These are phyloP conservation scores for Mystacides longicornis DNA, from an alignment of 2,888 invertebrate species.

Conservation along the genomic window DNA sequence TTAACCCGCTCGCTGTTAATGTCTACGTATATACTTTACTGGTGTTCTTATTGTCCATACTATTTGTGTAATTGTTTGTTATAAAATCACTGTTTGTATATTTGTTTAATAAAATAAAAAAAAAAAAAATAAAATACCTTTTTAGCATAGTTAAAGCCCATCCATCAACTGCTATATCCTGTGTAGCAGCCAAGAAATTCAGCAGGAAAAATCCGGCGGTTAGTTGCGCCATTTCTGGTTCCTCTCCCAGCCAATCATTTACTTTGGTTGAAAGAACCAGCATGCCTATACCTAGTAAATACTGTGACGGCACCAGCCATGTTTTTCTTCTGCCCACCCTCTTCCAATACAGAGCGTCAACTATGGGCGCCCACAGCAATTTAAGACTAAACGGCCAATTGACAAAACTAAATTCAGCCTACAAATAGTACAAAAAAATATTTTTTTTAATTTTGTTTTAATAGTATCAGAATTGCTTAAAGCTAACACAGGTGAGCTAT, in stretches of 20 bases:
- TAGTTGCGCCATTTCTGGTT: slow-evolving; percentile 68
- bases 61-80: no score
- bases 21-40: no score
- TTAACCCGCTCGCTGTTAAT: no score
- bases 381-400: slow-evolving; percentile 92
- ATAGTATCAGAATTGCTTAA: background rate
- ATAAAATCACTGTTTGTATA: no score
- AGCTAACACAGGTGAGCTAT: background rate
- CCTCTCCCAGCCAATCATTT: slow-evolving; percentile 65
- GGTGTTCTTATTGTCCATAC: no score
- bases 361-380: slow-evolving; percentile 96
- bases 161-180: slow-evolving; percentile 99
- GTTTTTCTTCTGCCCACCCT: slow-evolving; percentile 90
- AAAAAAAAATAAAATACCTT: slow-evolving; percentile 50
- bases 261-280: slow-evolving; percentile 71
- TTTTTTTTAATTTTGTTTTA: background rate
- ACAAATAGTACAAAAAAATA: slow-evolving; percentile 29
- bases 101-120: no score
- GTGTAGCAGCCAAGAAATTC: slow-evolving; percentile 96
- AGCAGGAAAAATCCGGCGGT: slow-evolving; percentile 83
- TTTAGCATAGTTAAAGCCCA: slow-evolving; percentile 99
- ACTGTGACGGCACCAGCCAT: slow-evolving; percentile 92
- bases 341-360: slow-evolving; percentile 82
- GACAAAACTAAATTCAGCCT: slow-evolving; percentile 89
- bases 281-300: slow-evolving; percentile 86